Conservation (phyloP, 2,113 vertebrate genomes). For the Pristiophorus japonicus region DNA sequence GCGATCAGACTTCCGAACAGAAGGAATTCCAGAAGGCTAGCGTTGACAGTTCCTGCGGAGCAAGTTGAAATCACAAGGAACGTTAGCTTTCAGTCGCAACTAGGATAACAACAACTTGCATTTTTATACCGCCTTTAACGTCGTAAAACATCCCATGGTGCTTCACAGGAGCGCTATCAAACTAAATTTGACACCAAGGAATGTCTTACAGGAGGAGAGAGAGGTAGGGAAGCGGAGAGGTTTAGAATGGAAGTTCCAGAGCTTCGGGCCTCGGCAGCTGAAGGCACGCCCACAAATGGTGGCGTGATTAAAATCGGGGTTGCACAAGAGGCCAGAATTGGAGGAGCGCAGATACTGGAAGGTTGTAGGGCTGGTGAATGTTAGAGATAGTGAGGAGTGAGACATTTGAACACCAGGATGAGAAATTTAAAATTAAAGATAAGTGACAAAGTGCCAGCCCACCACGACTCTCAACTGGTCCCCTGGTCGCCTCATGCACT, state of each 20-base stretch:
- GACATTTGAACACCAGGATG: not conserved
- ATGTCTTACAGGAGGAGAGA: not conserved
- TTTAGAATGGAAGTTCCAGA: not conserved
- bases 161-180: not conserved
- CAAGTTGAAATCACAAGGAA: constrained; percentile 28
- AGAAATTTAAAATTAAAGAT: not conserved
- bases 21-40: constrained; percentile 79
- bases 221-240: not conserved
- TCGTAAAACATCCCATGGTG: not conserved
- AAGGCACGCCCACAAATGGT: not conserved
- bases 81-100: not conserved
- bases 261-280: not conserved
- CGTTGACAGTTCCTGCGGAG: constrained; percentile 62
- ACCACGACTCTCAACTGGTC: too few species aligned
- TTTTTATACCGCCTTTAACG: not conserved
- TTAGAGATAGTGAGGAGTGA: not conserved
- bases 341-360: not conserved
- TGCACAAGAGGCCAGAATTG: not conserved
- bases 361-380: not conserved
- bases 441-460: not conserved
- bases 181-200: not conserved
- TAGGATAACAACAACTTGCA: not conserved
- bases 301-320: not conserved
- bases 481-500: too few species aligned
- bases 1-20: constrained; percentile 89